phyloP scores from a whole-genome alignment of 2,113 vertebrate genomes.

The Balaenoptera acutorostrata region DNA sequence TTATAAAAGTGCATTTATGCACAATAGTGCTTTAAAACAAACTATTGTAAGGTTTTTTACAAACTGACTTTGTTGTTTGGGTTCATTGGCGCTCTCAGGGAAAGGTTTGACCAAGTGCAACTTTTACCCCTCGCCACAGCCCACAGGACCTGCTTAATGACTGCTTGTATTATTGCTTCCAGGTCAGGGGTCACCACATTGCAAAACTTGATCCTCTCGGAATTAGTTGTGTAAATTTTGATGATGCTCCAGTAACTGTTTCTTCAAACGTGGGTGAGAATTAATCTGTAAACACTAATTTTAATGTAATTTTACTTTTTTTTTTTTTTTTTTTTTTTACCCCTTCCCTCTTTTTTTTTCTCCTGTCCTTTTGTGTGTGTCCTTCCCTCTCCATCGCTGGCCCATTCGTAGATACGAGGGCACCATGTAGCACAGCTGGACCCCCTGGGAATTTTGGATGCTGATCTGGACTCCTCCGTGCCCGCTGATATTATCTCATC shows the following conservation, averaged over 20 bases:
- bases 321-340: slow-evolving; percentile 69
- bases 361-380: slow-evolving; percentile 70
- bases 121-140: slow-evolving; percentile 4
- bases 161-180: slow-evolving; percentile 82
- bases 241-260: slow-evolving; percentile 89
- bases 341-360: slow-evolving; percentile 82
- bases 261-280: slow-evolving; percentile 95
- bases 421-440: slow-evolving; percentile 99
- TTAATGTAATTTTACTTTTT: slow-evolving; percentile 84
- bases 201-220: slow-evolving; percentile 97
- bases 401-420: slow-evolving; percentile 95
- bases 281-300: slow-evolving; percentile 79
- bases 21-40: neutral
- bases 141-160: slow-evolving; percentile 69
- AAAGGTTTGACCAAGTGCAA: slow-evolving; percentile 27
- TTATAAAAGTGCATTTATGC: neutral
- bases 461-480: slow-evolving; percentile 98
- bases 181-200: slow-evolving; percentile 97
- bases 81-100: neutral
- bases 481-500: slow-evolving; percentile 98
- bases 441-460: slow-evolving; percentile 99
- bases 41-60: neutral
- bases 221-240: slow-evolving; percentile 98
- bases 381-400: slow-evolving; percentile 60
- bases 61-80: neutral